Conservation (phyloP, 2,797 vertebrate genomes). For the Botia kubotai region DNA sequence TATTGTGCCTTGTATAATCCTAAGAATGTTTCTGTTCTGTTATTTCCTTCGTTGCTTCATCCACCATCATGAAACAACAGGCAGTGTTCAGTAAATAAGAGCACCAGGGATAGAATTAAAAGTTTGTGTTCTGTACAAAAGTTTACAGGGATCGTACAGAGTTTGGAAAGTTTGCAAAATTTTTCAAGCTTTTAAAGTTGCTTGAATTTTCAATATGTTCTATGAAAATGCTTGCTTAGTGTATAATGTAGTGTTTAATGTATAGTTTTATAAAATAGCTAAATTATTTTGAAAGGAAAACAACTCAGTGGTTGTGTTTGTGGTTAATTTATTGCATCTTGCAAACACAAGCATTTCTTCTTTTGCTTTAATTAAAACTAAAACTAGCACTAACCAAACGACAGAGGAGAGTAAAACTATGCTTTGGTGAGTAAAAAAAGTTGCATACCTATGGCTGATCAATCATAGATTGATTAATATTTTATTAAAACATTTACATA, state of each 20-base stretch:
- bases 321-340: not conserved
- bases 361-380: not conserved
- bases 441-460: not conserved
- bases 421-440: no score
- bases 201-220: not conserved
- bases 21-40: not conserved
- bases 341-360: not conserved
- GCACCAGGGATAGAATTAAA: conserved; percentile 45
- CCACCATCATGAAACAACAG: conserved; percentile 8
- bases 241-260: not conserved
- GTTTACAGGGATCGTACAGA: not conserved
- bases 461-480: no score
- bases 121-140: conserved; percentile 35
- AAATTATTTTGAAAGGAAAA: not conserved
- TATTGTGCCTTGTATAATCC: not conserved
- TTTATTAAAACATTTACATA: no score
- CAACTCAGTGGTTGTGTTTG: not conserved
- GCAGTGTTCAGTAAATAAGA: conserved; percentile 46
- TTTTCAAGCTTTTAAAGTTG: not conserved
- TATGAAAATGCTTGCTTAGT: not conserved
- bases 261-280: not conserved
- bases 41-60: not conserved
- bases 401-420: not conserved
- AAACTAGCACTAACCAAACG: not conserved
- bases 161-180: not conserved